Percentiles rank a stretch among this genome's conserved stretches.
phyloP scores from a whole-genome alignment of 1,140 invertebrate species.

The Campoletis sonorensis region DNA sequence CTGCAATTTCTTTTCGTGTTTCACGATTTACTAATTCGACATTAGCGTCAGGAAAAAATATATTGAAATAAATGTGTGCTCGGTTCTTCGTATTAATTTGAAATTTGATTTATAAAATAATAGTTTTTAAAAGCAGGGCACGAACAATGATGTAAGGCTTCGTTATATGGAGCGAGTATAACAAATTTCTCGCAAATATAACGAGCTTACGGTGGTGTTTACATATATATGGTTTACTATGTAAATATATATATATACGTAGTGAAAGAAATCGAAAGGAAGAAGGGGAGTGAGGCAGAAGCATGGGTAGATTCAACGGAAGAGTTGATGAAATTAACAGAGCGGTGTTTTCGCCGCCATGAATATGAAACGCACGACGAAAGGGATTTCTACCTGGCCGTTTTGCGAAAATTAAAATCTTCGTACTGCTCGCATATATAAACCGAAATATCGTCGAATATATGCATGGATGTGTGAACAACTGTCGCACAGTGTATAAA shows the following conservation, averaged over 20 bases:
- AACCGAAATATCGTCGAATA: neutral
- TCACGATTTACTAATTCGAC: too few relatives aligned
- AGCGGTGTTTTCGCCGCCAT: constrained; percentile 46
- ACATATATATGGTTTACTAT: constrained; percentile 5
- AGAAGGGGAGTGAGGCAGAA: neutral
- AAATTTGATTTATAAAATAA: too few relatives aligned
- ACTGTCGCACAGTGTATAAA: neutral
- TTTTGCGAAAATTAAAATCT: constrained; percentile 45
- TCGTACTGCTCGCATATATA: neutral
- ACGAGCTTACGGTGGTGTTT: constrained; percentile 7
- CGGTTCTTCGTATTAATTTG: too few relatives aligned
- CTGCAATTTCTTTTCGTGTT: too few relatives aligned
- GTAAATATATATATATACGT: constrained; percentile 15
- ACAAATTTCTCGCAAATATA: constrained; percentile 27
- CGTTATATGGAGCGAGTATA: neutral
- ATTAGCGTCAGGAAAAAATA: too few relatives aligned
- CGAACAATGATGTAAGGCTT: too few relatives aligned
- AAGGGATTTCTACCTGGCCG: constrained; percentile 33
- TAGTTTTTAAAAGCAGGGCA: too few relatives aligned
- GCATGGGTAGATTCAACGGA: constrained; percentile 28
- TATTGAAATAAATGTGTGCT: too few relatives aligned
- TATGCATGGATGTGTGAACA: neutral
- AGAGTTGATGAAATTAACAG: constrained; percentile 50
- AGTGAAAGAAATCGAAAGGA: constrained; percentile 41
- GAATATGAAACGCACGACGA: constrained; percentile 50